A percentile compares a stretch with the other conserved stretches of the same genome.
Conservation (phyloP, 2,888 invertebrate genomes). For the Morpho deidamia region DNA sequence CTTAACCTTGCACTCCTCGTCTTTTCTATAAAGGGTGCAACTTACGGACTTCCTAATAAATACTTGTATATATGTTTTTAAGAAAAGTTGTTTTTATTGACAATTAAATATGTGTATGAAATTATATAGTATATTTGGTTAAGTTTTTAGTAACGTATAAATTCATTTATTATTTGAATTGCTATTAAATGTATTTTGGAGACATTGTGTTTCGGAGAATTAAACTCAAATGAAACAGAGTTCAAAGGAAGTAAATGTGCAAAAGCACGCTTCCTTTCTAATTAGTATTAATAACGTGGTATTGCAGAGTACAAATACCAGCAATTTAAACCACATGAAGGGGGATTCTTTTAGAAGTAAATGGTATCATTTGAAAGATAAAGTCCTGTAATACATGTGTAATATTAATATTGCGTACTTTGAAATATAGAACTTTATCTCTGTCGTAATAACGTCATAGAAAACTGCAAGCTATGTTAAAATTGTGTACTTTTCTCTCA, state of each 20-base stretch:
- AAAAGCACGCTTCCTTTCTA: background rate
- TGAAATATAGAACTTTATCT: constrained; percentile 12
- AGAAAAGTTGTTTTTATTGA: no score
- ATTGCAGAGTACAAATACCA: constrained; percentile 8
- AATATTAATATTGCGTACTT: background rate
- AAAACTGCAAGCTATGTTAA: constrained; percentile 12
- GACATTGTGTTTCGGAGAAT: no score
- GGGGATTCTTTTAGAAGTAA: constrained; percentile 9
- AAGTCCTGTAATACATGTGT: constrained; percentile 13
- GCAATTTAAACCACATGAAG: constrained; percentile 9
- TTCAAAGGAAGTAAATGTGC: background rate
- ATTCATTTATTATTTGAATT: no score
- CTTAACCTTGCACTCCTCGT: no score
- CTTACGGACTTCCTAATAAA: no score
- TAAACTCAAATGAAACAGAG: no score
- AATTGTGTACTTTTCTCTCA: constrained; percentile 15
- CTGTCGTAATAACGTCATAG: constrained; percentile 8
- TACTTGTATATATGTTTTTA: no score
- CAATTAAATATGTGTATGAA: no score
- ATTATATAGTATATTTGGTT: no score
- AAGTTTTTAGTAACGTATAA: no score
- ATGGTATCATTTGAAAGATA: constrained; percentile 12
- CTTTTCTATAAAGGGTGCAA: no score
- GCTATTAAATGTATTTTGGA: no score
- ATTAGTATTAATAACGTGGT: background rate